These are phyloP conservation scores for Sweltsa coloradensis DNA, from an alignment of 1,140 invertebrate species.

Conservation along the genomic window DNA sequence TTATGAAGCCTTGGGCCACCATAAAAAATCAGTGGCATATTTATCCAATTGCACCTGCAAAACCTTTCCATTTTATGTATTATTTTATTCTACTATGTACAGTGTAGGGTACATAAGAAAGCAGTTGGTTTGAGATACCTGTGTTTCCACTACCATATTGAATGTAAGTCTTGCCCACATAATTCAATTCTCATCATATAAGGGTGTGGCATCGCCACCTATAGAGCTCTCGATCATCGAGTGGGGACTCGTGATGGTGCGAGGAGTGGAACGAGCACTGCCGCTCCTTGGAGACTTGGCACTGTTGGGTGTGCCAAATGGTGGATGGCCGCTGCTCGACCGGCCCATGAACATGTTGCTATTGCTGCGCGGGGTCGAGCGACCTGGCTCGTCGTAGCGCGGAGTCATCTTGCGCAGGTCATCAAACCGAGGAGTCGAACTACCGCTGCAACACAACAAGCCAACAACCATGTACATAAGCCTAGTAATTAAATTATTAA, in stretches of 20 bases:
- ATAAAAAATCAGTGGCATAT: too few relatives aligned
- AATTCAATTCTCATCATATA: conserved; percentile 76
- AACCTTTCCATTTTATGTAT: too few relatives aligned
- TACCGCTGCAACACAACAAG: conserved; percentile 1
- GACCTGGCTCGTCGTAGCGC: conserved; percentile 19
- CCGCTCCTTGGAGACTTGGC: conserved; percentile 23
- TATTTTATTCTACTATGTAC: too few relatives aligned
- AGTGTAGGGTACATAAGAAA: too few relatives aligned
- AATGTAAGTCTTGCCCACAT: too few relatives aligned
- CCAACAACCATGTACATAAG: too few relatives aligned
- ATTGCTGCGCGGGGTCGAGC: conserved; percentile 18
- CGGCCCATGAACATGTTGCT: neutral
- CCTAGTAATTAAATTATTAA: too few relatives aligned
- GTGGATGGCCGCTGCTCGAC: neutral
- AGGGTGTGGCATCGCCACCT: conserved; percentile 69
- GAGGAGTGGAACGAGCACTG: conserved; percentile 54
- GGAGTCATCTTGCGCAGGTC: conserved; percentile 15
- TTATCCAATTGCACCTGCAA: too few relatives aligned
- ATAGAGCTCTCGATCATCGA: conserved; percentile 60
- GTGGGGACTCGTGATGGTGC: conserved; percentile 70
- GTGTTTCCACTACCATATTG: too few relatives aligned
- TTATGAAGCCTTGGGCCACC: too few relatives aligned
- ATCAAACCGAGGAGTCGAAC: conserved; percentile 11
- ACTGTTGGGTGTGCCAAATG: conserved; percentile 1
- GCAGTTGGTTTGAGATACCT: too few relatives aligned